Evolutionary conservation across 2,888 invertebrate species (phyloP).

Genomic region (Tigriopus californicus): DNA sequence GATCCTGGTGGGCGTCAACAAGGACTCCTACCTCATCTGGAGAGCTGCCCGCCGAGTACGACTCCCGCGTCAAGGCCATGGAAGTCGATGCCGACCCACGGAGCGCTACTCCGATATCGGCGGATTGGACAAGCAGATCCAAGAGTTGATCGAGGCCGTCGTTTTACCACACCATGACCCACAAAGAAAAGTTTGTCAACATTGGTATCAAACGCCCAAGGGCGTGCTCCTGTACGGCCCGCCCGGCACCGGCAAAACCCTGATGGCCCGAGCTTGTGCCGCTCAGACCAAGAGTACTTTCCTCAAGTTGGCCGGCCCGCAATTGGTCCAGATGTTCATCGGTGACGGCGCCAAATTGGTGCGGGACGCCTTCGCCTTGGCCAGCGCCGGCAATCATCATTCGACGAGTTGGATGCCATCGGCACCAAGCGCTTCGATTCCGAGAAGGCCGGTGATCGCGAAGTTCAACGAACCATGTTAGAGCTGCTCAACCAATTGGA

Average conservation of each 20-base stretch:
- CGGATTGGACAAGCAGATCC: conserved; percentile 96
- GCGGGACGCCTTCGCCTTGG: conserved; percentile 87
- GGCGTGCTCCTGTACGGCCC: conserved; percentile 80
- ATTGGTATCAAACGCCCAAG: conserved; percentile 95
- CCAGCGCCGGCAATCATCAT: conserved; percentile 98
- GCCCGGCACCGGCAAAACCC: conserved; percentile 77
- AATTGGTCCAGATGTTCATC: conserved; percentile 98
- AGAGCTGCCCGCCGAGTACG: conserved; percentile 89
- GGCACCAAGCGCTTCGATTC: conserved; percentile 85
- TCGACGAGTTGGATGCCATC: conserved; percentile 96
- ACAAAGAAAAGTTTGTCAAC: conserved; percentile 88
- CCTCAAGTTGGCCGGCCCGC: conserved; percentile 92
- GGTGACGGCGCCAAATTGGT: conserved; percentile 90
- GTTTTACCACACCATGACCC: conserved; percentile 98
- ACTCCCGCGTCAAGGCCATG: conserved; percentile 96
- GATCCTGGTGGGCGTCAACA: conserved; percentile 84
- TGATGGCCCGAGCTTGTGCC: conserved; percentile 92
- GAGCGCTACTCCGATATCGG: conserved; percentile 99
- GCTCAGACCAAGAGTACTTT: conserved; percentile 99
- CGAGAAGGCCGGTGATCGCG: conserved; percentile 96
- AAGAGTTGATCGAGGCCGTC: conserved; percentile 87
- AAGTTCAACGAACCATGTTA: conserved; percentile 98
- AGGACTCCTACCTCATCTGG: conserved; percentile 95
- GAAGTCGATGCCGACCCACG: conserved; percentile 98
- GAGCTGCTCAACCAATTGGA: conserved; percentile 94